phyloP scores from a whole-genome alignment of 2,888 invertebrate genomes.

The Troilus luridus region DNA sequence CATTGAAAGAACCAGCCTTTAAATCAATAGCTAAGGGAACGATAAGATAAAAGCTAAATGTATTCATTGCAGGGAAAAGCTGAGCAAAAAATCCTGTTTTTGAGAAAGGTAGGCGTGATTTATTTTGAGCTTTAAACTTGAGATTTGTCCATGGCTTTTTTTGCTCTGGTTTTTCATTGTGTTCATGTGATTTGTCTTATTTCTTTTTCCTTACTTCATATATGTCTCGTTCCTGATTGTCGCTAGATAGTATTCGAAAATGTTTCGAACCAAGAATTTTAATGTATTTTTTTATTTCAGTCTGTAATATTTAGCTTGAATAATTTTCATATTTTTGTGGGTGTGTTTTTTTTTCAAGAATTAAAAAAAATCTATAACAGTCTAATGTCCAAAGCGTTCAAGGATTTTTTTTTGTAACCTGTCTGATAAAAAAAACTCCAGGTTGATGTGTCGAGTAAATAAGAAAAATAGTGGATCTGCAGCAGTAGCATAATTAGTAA shows the following conservation, averaged over 20 bases:
- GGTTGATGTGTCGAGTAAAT: no score
- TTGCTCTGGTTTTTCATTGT: slow-evolving; percentile 13
- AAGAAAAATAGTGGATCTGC: no score
- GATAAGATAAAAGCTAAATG: not conserved
- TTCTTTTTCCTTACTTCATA: not conserved
- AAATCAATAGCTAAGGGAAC: not conserved
- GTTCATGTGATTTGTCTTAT: not conserved
- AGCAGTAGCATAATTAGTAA: no score
- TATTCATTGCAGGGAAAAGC: not conserved
- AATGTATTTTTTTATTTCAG: not conserved
- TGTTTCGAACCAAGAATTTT: not conserved
- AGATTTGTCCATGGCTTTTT: not conserved
- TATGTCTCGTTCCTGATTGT: not conserved
- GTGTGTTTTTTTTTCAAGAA: not conserved
- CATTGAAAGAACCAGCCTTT: not conserved
- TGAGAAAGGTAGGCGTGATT: slow-evolving; percentile 22
- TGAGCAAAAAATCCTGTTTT: slow-evolving; percentile 19
- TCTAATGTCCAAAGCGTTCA: no score
- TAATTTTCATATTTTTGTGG: not conserved
- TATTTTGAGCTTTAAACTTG: slow-evolving; percentile 32
- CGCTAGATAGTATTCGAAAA: not conserved
- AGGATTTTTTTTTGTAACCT: no score
- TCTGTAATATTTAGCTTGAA: not conserved
- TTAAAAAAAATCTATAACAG: not conserved
- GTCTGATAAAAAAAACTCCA: no score